Conservation (phyloP, 1,140 invertebrate genomes). For the Tribolium madens region DNA sequence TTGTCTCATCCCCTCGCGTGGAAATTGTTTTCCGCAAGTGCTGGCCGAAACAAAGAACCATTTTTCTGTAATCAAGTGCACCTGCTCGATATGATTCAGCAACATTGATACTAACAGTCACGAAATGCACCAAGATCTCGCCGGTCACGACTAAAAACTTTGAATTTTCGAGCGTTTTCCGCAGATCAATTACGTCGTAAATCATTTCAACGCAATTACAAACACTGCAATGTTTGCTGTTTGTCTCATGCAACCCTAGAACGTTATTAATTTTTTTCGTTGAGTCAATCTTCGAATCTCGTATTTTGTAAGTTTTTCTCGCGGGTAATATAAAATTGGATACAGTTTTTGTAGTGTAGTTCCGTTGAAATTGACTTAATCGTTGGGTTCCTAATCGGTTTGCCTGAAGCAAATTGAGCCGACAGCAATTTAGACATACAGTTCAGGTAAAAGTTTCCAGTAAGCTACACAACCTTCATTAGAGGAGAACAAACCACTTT, state of each 20-base stretch:
- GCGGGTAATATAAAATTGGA: slow-evolving; percentile 54
- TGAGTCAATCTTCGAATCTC: slow-evolving; percentile 42
- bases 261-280: slow-evolving; percentile 30
- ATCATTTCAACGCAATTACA: slow-evolving; percentile 15
- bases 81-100: slow-evolving; percentile 58
- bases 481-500: slow-evolving; percentile 44
- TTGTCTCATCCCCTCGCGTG: slow-evolving; percentile 27
- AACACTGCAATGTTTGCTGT: background rate
- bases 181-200: background rate
- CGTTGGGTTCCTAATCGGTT: slow-evolving; percentile 50
- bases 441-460: slow-evolving; percentile 48
- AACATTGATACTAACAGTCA: slow-evolving; percentile 56
- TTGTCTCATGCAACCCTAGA: slow-evolving; percentile 20
- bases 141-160: background rate
- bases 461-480: slow-evolving; percentile 46
- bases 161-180: background rate
- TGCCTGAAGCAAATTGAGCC: slow-evolving; percentile 46
- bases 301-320: slow-evolving; percentile 46
- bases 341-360: slow-evolving; percentile 52
- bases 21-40: slow-evolving; percentile 12
- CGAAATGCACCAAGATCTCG: slow-evolving; percentile 54
- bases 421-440: slow-evolving; percentile 48
- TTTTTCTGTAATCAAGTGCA: slow-evolving; percentile 54
- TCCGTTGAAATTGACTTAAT: slow-evolving; percentile 56
- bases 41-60: slow-evolving; percentile 29